A percentile compares a stretch with the other conserved stretches of the same genome.
These are phyloP conservation scores for Pogonomyrmex californicus DNA, from an alignment of 1,140 invertebrate species.

Conservation along the genomic window DNA sequence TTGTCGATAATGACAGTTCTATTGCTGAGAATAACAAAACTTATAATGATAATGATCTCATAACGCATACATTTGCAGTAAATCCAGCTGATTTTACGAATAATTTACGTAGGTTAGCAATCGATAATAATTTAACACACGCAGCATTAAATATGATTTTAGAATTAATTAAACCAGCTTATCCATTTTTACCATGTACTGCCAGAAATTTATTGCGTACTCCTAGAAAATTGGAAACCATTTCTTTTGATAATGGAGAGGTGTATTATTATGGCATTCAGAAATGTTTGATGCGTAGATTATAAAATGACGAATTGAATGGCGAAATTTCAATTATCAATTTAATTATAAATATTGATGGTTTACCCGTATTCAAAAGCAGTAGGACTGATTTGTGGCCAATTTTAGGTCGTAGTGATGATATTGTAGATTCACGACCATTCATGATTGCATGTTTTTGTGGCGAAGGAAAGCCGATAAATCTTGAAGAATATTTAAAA, in stretches of 20 bases:
- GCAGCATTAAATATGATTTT: background rate
- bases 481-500: background rate
- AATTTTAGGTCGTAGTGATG: constrained; percentile 17
- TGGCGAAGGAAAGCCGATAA: background rate
- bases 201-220: background rate
- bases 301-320: background rate
- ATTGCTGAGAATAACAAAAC: background rate
- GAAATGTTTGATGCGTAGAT: background rate
- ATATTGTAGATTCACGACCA: background rate
- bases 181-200: constrained; percentile 10
- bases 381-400: background rate
- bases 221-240: constrained; percentile 2
- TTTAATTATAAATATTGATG: constrained; percentile 7
- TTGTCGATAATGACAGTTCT: background rate
- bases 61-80: background rate
- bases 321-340: background rate
- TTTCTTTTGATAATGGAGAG: constrained; percentile 19
- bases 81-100: background rate
- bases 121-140: background rate
- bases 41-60: background rate
- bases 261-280: background rate
- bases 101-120: background rate
- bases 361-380: constrained; percentile 5
- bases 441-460: constrained; percentile 11
- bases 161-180: background rate